These are phyloP conservation scores for Zaprionus bogoriensis DNA, from an alignment of 2,888 invertebrate species.

Conservation along the genomic window DNA sequence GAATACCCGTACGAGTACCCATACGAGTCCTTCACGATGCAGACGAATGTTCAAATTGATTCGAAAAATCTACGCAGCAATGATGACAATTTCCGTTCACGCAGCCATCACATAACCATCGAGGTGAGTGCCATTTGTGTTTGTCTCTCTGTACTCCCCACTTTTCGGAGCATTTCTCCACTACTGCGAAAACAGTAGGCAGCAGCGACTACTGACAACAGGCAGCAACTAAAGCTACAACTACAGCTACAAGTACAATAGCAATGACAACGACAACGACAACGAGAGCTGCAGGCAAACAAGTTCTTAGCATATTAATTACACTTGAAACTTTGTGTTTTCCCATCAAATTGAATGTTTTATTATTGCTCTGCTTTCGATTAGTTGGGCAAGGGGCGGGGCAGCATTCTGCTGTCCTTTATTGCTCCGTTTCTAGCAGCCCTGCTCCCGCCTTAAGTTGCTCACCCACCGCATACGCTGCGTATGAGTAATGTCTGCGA, in stretches of 20 bases:
- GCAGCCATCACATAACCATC: slow-evolving; percentile 82
- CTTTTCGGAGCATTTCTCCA: too few species aligned
- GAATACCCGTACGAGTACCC: not conserved
- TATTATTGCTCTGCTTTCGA: slow-evolving; percentile 28
- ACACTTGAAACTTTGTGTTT: slow-evolving; percentile 41
- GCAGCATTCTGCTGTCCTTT: too few species aligned
- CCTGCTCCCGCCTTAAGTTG: not conserved
- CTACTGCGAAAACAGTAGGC: not conserved
- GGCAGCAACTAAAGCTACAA: not conserved
- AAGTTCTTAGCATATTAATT: slow-evolving; percentile 53
- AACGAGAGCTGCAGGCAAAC: slow-evolving; percentile 21
- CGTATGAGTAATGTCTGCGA: slow-evolving; percentile 32
- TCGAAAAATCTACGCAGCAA: slow-evolving; percentile 87
- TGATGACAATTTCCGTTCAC: slow-evolving; percentile 85
- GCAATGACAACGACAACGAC: not conserved
- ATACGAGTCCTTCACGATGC: slow-evolving; percentile 83
- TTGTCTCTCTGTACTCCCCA: too few species aligned
- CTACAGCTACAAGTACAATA: not conserved
- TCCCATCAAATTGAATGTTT: slow-evolving; percentile 36
- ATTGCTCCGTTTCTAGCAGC: too few species aligned
- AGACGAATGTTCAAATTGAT: slow-evolving; percentile 90
- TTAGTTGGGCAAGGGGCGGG: too few species aligned
- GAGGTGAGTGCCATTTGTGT: slow-evolving; percentile 83
- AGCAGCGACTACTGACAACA: not conserved
- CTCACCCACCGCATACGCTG: not conserved